Conservation (phyloP, 2,888 invertebrate genomes). For the Quadroppia sp. region DNA sequence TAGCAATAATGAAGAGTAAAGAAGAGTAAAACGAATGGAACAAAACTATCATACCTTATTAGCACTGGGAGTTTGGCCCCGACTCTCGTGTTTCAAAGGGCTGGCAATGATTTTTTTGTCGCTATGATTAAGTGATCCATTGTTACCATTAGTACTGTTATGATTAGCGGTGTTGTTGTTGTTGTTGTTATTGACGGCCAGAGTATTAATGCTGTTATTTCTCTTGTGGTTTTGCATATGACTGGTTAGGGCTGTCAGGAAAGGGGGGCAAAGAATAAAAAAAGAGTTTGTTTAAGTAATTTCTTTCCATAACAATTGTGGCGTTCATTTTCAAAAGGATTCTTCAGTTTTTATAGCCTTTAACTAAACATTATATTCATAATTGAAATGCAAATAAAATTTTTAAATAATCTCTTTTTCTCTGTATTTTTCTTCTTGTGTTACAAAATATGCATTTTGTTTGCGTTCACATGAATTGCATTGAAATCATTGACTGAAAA, state of each 20-base stretch:
- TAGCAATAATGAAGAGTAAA: too few relatives aligned
- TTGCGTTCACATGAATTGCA: too few relatives aligned
- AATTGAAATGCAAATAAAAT: neutral
- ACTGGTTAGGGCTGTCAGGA: constrained; percentile 39
- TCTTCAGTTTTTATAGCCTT: too few relatives aligned
- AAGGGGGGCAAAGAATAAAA: neutral
- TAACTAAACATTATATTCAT: neutral
- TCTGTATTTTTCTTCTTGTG: too few relatives aligned
- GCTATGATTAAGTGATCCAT: constrained; percentile 18
- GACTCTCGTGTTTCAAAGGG: constrained; percentile 8
- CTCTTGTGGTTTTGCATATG: constrained; percentile 43
- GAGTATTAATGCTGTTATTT: constrained; percentile 24
- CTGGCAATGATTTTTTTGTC: constrained; percentile 30
- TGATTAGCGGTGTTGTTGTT: constrained; percentile 7
- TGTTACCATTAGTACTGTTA: constrained; percentile 5
- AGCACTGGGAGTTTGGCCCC: constrained; percentile 14
- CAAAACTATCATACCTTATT: constrained; percentile 22
- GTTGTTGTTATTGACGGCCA: constrained; percentile 11
- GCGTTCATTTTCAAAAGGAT: neutral
- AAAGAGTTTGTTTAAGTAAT: neutral
- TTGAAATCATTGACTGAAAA: too few relatives aligned
- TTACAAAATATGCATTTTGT: neutral
- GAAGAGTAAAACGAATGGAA: neutral
- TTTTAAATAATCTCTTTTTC: neutral
- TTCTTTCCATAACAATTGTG: neutral